Conservation (phyloP, 2,888 invertebrate species). For the Adela reaumurella region DNA sequence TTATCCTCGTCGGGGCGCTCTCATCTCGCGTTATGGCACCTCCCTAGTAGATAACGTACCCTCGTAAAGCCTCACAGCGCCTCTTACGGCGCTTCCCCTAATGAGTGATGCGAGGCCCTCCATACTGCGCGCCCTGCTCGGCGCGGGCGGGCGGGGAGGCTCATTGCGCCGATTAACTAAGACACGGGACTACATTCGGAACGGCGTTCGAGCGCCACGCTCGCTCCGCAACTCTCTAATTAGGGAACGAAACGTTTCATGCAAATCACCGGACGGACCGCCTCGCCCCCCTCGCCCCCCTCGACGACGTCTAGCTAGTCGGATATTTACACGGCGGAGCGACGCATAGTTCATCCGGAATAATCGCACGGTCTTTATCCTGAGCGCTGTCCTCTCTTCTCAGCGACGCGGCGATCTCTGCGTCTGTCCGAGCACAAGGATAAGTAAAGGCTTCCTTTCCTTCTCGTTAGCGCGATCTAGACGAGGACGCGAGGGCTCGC, state of each 20-base stretch:
- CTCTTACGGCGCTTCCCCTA: neutral
- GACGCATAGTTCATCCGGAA: neutral
- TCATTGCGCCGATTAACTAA: no score
- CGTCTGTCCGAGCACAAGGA: no score
- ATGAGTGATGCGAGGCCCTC: neutral
- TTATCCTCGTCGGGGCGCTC: constrained; percentile 22
- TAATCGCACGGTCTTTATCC: neutral
- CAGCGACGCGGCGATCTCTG: no score
- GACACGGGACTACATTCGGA: no score
- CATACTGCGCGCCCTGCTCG: no score
- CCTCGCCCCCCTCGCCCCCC: neutral
- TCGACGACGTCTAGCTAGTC: no score
- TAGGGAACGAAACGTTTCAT: neutral
- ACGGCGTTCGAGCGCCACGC: neutral
- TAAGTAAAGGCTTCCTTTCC: no score
- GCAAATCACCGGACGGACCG: neutral
- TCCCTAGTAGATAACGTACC: neutral
- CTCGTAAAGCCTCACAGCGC: neutral
- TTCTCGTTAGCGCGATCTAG: no score
- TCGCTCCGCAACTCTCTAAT: neutral
- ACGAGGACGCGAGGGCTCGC: no score
- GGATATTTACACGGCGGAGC: neutral
- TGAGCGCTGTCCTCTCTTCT: neutral
- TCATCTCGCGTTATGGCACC: neutral
- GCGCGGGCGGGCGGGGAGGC: no score